Percentiles rank a stretch among this genome's conserved stretches.
phyloP scores from a whole-genome alignment of 1,140 invertebrate genomes.

The Bombus waltoni region DNA sequence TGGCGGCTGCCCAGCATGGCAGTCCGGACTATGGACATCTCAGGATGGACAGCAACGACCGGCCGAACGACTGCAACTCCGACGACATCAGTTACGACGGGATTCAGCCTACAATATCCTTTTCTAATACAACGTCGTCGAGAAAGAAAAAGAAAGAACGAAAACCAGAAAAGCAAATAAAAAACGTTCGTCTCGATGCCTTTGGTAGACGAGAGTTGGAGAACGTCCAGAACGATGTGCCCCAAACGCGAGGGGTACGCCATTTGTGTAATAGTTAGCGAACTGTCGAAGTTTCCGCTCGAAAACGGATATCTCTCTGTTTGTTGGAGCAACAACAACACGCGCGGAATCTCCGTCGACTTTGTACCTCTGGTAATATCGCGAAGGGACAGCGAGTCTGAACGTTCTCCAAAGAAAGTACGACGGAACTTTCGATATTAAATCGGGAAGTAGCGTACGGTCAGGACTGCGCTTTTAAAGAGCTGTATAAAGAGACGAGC shows the following conservation, averaged over 20 bases:
- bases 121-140: conserved; percentile 83
- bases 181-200: no score
- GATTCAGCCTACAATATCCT: conserved; percentile 97
- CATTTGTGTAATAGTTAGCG: background rate
- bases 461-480: background rate
- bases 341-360: background rate
- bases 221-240: conserved; percentile 37
- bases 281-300: conserved; percentile 20
- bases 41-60: conserved; percentile 91
- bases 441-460: background rate
- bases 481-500: conserved; percentile 16
- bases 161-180: background rate
- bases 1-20: conserved; percentile 90
- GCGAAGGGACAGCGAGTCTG: conserved; percentile 28
- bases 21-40: conserved; percentile 90
- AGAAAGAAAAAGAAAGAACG: background rate
- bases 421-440: conserved; percentile 35
- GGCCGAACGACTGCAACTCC: conserved; percentile 94
- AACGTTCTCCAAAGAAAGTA: conserved; percentile 52
- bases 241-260: background rate
- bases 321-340: background rate
- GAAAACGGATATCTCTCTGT: background rate
- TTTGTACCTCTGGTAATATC: conserved; percentile 19
- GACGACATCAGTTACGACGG: conserved; percentile 94
- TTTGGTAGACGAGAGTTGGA: conserved; percentile 12